Evolutionary conservation across 2,113 vertebrate species (phyloP), one percentile per base, ranked within the genome.

Genomic region (Todiramphus saurophagus): DNA sequence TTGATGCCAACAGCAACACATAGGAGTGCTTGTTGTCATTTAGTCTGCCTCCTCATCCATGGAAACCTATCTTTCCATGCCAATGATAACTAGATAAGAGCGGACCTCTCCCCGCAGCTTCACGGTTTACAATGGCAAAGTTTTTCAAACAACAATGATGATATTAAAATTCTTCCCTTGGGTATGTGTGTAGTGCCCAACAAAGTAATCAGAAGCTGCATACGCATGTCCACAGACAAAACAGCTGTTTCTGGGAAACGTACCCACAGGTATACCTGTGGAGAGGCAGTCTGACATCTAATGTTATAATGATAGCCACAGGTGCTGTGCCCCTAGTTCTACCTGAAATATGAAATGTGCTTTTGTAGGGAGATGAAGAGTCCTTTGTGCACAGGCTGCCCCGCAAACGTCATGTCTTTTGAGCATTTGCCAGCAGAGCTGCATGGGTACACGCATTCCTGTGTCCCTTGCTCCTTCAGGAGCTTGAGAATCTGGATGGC

Each of bases 1-100:
- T 46, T 63, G 86, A 81, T 73, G 69, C 56, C 50, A 48, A 33
- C 33, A 70, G 72, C 69, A 72, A 44, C 62, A 59, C 24, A 23
- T 20, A 5, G 14, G 19, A 27, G n/a, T 90, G 85, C 79, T 93
- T 93, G 85, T 96, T 90, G 35, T 60, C 21, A 3, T 92, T 96
- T 91, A 91, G 46, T 96, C 89, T 97, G 92, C 89, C 93, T 96
- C 90, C 91, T 97, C 80, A 75, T 90, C 91, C 83, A 37, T 92
- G 95, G 95, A 97, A 97, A 90, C 43, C 60, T 82, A 91, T 93
- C 94, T 73, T 96, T 96, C 96, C 89, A 51, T 64, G 62, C 43
- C 7, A 33, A 0, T 28, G 74, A 25, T 43, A n/a, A 20, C 48
- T 82, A 55, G 83, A 46, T n/a, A 81, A n/a, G 55, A 83, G 78